A percentile compares a stretch with the other conserved stretches of the same genome.
Evolutionary conservation across 1,140 invertebrate species (phyloP).

Genomic region (Drosophila lowei): DNA sequence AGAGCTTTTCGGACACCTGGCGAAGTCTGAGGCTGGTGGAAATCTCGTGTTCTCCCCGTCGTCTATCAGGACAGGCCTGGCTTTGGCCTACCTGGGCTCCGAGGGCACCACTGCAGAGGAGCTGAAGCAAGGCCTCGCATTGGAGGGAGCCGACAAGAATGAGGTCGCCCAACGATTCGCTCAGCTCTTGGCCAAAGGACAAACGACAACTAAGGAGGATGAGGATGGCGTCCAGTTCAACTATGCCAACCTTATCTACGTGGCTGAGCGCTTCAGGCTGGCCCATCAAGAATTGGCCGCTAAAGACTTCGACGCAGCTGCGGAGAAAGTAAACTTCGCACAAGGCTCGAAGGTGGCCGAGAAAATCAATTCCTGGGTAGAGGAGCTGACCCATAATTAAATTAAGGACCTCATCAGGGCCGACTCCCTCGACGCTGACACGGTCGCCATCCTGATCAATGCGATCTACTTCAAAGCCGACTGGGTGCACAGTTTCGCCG

Average conservation of each 20-base stretch:
- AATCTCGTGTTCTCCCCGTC: slow-evolving; percentile 85
- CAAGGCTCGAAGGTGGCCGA: slow-evolving; percentile 64
- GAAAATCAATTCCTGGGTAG: slow-evolving; percentile 86
- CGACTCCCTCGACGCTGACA: slow-evolving; percentile 60
- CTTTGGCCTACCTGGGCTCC: slow-evolving; percentile 85
- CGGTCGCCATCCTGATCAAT: slow-evolving; percentile 85
- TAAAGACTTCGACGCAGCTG: slow-evolving; percentile 35
- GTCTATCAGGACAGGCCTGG: slow-evolving; percentile 84
- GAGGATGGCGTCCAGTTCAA: slow-evolving; percentile 33
- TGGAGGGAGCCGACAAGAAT: slow-evolving; percentile 43
- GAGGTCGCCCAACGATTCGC: slow-evolving; percentile 36
- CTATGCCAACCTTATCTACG: slow-evolving; percentile 56
- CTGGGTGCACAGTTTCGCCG: slow-evolving; percentile 52
- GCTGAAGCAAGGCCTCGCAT: slow-evolving; percentile 82
- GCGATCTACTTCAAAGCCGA: slow-evolving; percentile 86
- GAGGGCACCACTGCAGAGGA: slow-evolving; percentile 84
- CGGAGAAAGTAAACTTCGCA: slow-evolving; percentile 83
- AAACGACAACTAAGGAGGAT: neutral
- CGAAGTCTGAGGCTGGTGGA: slow-evolving; percentile 54
- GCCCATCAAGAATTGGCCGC: slow-evolving; percentile 41
- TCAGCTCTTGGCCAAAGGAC: slow-evolving; percentile 26
- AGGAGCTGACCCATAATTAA: slow-evolving; percentile 84
- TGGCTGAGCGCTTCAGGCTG: slow-evolving; percentile 37
- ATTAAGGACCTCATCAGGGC: slow-evolving; percentile 85
- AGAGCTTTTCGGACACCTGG: slow-evolving; percentile 38